phyloP scores from a whole-genome alignment of 2,888 invertebrate genomes.

The Ichneumoninae sp. region DNA sequence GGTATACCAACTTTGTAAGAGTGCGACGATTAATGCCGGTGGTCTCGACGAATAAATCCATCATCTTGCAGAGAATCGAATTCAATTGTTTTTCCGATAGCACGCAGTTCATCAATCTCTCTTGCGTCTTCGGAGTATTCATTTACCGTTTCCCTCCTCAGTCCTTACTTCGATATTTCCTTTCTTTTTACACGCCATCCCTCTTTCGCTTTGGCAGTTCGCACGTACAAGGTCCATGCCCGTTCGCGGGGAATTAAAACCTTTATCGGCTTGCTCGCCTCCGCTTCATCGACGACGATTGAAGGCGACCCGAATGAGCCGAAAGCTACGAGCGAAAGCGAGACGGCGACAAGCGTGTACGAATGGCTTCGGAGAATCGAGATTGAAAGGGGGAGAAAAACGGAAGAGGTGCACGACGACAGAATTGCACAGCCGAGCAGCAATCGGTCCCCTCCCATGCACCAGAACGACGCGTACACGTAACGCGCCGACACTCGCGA shows the following conservation, averaged over 20 bases:
- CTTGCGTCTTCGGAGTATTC: background rate
- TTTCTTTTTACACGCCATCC: background rate
- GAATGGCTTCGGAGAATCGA: constrained; percentile 45
- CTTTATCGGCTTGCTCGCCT: constrained; percentile 72
- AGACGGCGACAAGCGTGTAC: constrained; percentile 20
- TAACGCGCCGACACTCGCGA: background rate
- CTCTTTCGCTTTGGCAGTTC: constrained; percentile 11
- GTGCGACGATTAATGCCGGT: background rate
- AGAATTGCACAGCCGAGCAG: constrained; percentile 53
- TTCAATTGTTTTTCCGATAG: background rate
- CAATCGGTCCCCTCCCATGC: constrained; percentile 13
- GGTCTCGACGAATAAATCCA: background rate
- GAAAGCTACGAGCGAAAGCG: constrained; percentile 19
- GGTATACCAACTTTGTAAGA: background rate
- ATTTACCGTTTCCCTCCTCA: background rate
- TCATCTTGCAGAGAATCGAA: background rate
- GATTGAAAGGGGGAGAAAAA: constrained; percentile 52
- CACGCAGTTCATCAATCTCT: constrained; percentile 13
- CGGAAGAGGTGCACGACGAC: constrained; percentile 35
- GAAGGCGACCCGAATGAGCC: constrained; percentile 5
- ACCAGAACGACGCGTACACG: constrained; percentile 17
- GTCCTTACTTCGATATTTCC: background rate
- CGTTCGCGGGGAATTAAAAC: constrained; percentile 78
- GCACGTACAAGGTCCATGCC: constrained; percentile 42
- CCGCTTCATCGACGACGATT: constrained; percentile 58